phyloP scores from a whole-genome alignment of 2,888 invertebrate genomes.

The Eugnorisma glareosa region DNA sequence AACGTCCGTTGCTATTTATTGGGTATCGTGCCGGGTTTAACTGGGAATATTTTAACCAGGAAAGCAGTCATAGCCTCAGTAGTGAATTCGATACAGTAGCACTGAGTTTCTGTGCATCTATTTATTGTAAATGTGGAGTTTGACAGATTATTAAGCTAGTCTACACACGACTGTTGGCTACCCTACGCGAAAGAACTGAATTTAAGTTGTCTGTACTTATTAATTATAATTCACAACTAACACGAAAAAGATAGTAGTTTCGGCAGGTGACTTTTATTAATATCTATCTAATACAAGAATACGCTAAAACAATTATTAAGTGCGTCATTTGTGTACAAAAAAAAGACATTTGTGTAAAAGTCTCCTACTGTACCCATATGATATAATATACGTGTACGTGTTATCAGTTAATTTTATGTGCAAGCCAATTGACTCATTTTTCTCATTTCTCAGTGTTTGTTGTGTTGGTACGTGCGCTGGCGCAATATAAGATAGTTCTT shows the following conservation, averaged over 20 bases:
- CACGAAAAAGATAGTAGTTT: not conserved
- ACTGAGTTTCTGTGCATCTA: not conserved
- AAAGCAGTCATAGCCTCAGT: conserved; percentile 27
- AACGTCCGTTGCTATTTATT: conserved; percentile 27
- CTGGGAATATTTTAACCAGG: conserved; percentile 40
- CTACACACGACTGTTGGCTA: not conserved
- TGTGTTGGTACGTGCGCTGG: conserved; percentile 47
- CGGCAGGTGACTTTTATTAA: not conserved
- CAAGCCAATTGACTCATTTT: conserved; percentile 77
- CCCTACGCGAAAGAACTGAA: not conserved
- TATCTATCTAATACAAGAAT: not conserved
- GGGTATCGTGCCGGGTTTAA: conserved; percentile 34
- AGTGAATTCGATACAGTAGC: not conserved
- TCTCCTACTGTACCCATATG: too few species aligned
- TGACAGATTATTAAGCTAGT: not conserved
- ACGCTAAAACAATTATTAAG: conserved; percentile 22
- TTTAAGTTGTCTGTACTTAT: not conserved
- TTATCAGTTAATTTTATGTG: conserved; percentile 80
- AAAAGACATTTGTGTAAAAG: too few species aligned
- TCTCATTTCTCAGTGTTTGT: conserved; percentile 75
- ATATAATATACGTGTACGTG: too few species aligned
- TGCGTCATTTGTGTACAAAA: conserved; percentile 37
- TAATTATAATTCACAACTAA: not conserved
- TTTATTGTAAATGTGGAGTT: not conserved
- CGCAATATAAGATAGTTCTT: conserved; percentile 8